Evolutionary conservation across 2,113 vertebrate genomes (phyloP).

Genomic region (Glaucidium brasilianum): DNA sequence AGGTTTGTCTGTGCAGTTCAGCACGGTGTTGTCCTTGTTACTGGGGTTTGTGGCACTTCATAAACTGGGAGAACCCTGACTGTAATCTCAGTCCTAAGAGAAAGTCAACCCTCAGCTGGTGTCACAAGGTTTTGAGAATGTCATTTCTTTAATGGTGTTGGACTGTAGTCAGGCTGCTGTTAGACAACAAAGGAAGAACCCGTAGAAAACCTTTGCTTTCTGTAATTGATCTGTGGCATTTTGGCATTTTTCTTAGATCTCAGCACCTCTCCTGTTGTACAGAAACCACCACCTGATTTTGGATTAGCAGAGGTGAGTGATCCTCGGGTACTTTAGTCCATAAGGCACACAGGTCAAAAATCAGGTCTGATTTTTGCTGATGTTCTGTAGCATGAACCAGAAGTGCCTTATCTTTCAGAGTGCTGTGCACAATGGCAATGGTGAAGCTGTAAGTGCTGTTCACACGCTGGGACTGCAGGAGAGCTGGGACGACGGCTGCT

Average conservation of each 20-base stretch:
- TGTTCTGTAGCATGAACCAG: background rate
- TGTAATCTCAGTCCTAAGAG: background rate
- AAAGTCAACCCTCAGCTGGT: background rate
- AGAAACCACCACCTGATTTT: background rate
- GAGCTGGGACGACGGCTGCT: background rate
- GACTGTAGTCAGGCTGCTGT: background rate
- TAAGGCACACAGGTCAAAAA: background rate
- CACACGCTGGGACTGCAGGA: background rate
- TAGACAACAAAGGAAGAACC: background rate
- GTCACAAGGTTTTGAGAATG: background rate
- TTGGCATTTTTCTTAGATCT: constrained; percentile 18
- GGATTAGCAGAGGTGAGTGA: constrained; percentile 25
- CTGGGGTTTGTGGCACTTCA: rapidly evolving
- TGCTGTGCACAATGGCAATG: background rate
- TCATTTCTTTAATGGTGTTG: background rate
- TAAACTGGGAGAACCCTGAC: background rate
- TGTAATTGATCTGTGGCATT: background rate
- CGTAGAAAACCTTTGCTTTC: background rate
- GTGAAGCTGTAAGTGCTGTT: background rate
- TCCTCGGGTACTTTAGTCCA: background rate
- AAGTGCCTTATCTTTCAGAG: constrained; percentile 30
- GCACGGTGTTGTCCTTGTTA: background rate
- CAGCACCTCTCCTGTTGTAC: background rate
- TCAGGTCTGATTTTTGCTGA: background rate
- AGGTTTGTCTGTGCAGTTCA: constrained; percentile 51